These are phyloP conservation scores for Synanceia verrucosa DNA, from an alignment of 2,797 vertebrate genomes.

Conservation along the genomic window DNA sequence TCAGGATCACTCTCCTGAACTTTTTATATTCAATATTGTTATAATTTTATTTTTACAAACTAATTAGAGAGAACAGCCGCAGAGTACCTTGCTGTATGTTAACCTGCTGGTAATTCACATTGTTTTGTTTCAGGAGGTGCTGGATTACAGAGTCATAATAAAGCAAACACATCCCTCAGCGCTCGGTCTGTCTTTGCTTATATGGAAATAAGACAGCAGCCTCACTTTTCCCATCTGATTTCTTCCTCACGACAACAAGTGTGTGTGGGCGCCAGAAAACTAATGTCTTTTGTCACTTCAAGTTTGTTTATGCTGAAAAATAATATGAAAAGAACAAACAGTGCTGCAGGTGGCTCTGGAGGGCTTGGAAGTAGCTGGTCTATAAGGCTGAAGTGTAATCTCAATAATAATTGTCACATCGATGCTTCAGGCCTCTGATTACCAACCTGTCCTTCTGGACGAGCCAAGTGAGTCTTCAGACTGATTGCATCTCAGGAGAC, in stretches of 20 bases:
- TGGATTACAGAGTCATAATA: background rate
- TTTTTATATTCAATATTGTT: too few relatives aligned
- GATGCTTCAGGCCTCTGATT: slow-evolving; percentile 60
- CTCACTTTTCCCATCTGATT: slow-evolving; percentile 16
- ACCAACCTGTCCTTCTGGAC: slow-evolving; percentile 55
- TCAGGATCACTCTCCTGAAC: too few relatives aligned
- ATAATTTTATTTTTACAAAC: background rate
- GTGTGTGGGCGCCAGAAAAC: slow-evolving; percentile 9
- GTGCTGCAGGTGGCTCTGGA: slow-evolving; percentile 5
- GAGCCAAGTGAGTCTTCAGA: slow-evolving; percentile 46
- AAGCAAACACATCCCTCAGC: slow-evolving; percentile 4
- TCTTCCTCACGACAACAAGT: slow-evolving; percentile 7
- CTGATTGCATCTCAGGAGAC: slow-evolving; percentile 70
- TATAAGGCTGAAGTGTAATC: slow-evolving; percentile 41
- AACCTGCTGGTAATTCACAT: too few relatives aligned
- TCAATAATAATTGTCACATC: slow-evolving; percentile 55
- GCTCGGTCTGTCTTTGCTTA: slow-evolving; percentile 14
- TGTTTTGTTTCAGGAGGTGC: background rate
- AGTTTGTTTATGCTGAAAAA: slow-evolving; percentile 47
- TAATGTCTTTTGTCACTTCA: slow-evolving; percentile 24
- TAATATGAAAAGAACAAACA: slow-evolving; percentile 30
- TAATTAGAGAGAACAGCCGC: background rate
- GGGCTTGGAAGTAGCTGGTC: slow-evolving; percentile 16
- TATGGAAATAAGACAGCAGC: slow-evolving; percentile 3
- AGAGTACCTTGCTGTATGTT: background rate